Percentiles rank a stretch among this genome's conserved stretches.
These are phyloP conservation scores for Drosophila truncata DNA, from an alignment of 1,140 invertebrate genomes.

Conservation along the genomic window DNA sequence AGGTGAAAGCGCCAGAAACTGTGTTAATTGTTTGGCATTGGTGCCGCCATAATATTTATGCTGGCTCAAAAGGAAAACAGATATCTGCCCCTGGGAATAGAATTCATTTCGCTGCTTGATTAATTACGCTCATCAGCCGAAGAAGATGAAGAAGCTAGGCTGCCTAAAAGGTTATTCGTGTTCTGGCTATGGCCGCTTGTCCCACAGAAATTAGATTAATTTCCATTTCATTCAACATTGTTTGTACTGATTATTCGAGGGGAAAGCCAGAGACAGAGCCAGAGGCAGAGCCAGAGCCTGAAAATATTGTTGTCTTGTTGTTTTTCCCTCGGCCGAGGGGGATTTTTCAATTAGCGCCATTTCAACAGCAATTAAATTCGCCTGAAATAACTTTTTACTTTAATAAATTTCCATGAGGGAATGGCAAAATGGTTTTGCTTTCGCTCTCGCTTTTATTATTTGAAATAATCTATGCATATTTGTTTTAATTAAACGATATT, in stretches of 20 bases:
- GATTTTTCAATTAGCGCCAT: conserved; percentile 39
- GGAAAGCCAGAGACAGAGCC: conserved; percentile 5
- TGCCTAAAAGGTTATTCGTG: conserved; percentile 46
- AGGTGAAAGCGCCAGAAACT: conserved; percentile 39
- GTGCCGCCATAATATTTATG: conserved; percentile 40
- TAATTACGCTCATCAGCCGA: conserved; percentile 44
- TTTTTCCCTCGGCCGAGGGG: conserved; percentile 13
- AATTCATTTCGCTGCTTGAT: conserved; percentile 28
- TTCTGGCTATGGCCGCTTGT: conserved; percentile 25
- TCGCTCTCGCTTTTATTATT: conserved; percentile 3
- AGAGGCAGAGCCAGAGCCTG: background rate
- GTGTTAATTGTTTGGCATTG: conserved; percentile 50
- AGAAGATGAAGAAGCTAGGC: background rate
- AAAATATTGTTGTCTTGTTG: conserved; percentile 28
- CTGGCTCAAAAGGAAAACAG: conserved; percentile 14
- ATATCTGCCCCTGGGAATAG: conserved; percentile 9
- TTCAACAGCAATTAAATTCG: conserved; percentile 42
- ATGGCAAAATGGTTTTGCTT: background rate
- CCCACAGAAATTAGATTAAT: conserved; percentile 60
- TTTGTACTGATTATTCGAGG: conserved; percentile 45
- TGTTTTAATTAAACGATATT: conserved; percentile 48
- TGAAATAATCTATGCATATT: conserved; percentile 35
- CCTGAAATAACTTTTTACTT: conserved; percentile 34
- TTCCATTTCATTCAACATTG: conserved; percentile 60
- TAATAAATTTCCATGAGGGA: conserved; percentile 17